Conservation (phyloP, 2,888 invertebrate species). For the Cryptocephalus moraei region DNA sequence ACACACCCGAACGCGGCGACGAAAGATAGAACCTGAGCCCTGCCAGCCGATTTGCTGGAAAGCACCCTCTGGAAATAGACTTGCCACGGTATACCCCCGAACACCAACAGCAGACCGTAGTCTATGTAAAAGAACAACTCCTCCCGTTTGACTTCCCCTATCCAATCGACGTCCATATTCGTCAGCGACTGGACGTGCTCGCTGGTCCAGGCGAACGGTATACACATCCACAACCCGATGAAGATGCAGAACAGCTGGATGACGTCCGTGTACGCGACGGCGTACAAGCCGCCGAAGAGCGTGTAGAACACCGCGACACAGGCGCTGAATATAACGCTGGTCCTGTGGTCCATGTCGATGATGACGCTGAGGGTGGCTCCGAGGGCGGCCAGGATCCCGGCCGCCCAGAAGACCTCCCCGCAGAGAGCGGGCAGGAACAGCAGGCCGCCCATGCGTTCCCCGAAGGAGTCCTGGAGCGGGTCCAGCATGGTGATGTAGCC, state of each 20-base stretch:
- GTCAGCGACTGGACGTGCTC: conserved; percentile 74
- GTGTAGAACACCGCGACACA: conserved; percentile 97
- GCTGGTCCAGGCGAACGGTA: conserved; percentile 89
- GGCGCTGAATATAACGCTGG: conserved; percentile 89
- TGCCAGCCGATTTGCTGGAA: conserved; percentile 87
- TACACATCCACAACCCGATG: conserved; percentile 95
- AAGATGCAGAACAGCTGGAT: conserved; percentile 97
- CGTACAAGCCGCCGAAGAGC: conserved; percentile 93
- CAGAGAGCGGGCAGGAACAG: conserved; percentile 93
- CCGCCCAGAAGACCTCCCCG: conserved; percentile 95
- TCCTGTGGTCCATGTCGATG: conserved; percentile 87
- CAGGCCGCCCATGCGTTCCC: conserved; percentile 94
- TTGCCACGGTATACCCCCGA: conserved; percentile 98
- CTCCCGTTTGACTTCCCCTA: conserved; percentile 62
- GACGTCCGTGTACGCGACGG: conserved; percentile 97
- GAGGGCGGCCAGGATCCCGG: conserved; percentile 91
- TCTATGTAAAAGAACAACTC: conserved; percentile 80
- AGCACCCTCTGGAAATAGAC: conserved; percentile 97
- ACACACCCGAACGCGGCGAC: conserved; percentile 94
- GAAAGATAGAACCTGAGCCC: conserved; percentile 90
- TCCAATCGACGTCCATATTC: conserved; percentile 81
- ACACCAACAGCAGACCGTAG: conserved; percentile 77
- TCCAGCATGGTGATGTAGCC: conserved; percentile 99
- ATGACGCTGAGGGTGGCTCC: conserved; percentile 95
- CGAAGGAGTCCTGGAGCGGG: conserved; percentile 93